Conservation (phyloP, 2,888 invertebrate species). For the Caenorhabditis sinica region DNA sequence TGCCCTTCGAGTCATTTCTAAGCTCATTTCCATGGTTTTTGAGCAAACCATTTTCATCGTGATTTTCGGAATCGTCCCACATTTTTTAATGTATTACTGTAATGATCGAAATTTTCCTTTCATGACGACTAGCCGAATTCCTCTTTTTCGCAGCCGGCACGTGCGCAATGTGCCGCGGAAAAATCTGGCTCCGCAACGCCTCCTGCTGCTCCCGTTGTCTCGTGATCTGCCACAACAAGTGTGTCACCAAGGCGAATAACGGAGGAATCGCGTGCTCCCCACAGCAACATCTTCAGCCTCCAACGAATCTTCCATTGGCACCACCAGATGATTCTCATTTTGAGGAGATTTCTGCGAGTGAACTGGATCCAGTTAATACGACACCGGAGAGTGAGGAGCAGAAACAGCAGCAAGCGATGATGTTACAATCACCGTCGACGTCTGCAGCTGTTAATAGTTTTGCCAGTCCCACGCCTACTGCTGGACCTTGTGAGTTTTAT, state of each 20-base stretch:
- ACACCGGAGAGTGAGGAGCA: slow-evolving; percentile 29
- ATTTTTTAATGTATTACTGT: too few species aligned
- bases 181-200: slow-evolving; percentile 98
- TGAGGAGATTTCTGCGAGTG: slow-evolving; percentile 64
- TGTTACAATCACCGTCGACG: slow-evolving; percentile 30
- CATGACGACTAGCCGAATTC: background rate
- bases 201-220: slow-evolving; percentile 93
- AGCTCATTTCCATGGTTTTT: too few species aligned
- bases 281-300: slow-evolving; percentile 21
- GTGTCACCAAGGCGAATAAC: slow-evolving; percentile 86
- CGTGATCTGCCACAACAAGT: slow-evolving; percentile 96
- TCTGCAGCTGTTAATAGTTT: background rate
- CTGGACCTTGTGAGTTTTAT: slow-evolving; percentile 21
- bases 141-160: slow-evolving; percentile 42
- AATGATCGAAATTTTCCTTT: background rate
- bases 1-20: too few species aligned
- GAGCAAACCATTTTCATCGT: too few species aligned
- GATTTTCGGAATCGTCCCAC: too few species aligned
- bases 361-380: slow-evolving; percentile 8
- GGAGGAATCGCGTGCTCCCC: slow-evolving; percentile 63
- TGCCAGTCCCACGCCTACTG: background rate
- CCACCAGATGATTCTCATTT: slow-evolving; percentile 68
- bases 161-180: slow-evolving; percentile 81
- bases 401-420: slow-evolving; percentile 19
- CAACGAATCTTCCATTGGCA: slow-evolving; percentile 39